Percentiles rank a stretch among this genome's conserved stretches.
Conservation (phyloP, 2,113 vertebrate genomes). For the Aegotheles bennettii region DNA sequence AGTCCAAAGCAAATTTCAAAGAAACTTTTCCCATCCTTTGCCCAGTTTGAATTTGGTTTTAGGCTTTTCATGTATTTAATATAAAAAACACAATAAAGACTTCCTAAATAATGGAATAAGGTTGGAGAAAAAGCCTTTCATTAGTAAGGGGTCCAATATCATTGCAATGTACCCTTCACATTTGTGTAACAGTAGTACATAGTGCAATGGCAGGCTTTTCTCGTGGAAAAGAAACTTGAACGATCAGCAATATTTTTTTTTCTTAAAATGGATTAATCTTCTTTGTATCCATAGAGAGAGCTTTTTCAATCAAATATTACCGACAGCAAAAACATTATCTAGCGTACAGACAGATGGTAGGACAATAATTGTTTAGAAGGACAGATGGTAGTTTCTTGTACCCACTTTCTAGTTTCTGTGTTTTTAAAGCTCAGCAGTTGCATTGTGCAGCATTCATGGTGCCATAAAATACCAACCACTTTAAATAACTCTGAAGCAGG, state of each 20-base stretch:
- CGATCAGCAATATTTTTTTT: constrained; percentile 50
- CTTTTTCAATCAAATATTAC: constrained; percentile 68
- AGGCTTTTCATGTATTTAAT: background rate
- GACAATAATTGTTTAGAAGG: constrained; percentile 72
- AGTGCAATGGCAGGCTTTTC: background rate
- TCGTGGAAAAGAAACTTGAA: constrained; percentile 29
- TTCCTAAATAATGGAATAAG: background rate
- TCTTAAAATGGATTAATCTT: constrained; percentile 32
- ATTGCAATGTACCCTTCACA: background rate
- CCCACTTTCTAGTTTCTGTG: constrained; percentile 69
- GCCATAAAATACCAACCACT: constrained; percentile 69
- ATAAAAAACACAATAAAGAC: background rate
- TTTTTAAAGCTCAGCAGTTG: constrained; percentile 74
- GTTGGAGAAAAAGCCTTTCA: background rate
- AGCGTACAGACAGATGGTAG: constrained; percentile 74
- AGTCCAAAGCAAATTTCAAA: background rate
- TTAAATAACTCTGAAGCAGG: constrained; percentile 70
- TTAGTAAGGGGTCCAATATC: background rate
- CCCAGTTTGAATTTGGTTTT: background rate
- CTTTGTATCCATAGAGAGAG: constrained; percentile 31
- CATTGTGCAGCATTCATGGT: constrained; percentile 57
- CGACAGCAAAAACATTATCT: constrained; percentile 68
- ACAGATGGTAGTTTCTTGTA: constrained; percentile 78
- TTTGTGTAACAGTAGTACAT: background rate
- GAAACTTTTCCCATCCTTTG: background rate